phyloP scores from a whole-genome alignment of 2,888 invertebrate genomes.

The Ophion slaviceki region DNA sequence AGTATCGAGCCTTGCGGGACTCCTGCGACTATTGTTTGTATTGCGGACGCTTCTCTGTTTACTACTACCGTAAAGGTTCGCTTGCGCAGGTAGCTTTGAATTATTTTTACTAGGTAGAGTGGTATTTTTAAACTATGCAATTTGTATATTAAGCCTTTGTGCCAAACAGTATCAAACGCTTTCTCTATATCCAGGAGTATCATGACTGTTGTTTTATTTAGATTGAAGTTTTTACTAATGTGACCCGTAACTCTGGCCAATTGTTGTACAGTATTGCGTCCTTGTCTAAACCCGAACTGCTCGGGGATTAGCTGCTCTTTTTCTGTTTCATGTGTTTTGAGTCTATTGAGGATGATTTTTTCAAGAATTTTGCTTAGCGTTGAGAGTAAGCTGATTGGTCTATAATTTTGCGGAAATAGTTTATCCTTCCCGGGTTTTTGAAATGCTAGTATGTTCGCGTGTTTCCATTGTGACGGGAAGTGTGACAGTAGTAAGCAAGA shows the following conservation, averaged over 20 bases:
- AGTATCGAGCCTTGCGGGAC: slow-evolving; percentile 3
- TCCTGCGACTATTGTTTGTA: slow-evolving; percentile 41
- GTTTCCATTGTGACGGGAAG: slow-evolving; percentile 65
- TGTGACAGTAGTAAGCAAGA: slow-evolving; percentile 22
- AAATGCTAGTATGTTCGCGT: slow-evolving; percentile 45
- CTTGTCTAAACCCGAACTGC: slow-evolving; percentile 70
- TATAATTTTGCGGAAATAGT: slow-evolving; percentile 32
- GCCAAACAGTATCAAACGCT: slow-evolving; percentile 67
- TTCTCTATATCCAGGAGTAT: slow-evolving; percentile 70
- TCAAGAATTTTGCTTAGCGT: slow-evolving; percentile 70
- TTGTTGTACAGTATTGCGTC: slow-evolving; percentile 69
- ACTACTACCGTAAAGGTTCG: not conserved
- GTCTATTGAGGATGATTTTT: slow-evolving; percentile 60
- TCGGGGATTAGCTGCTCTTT: slow-evolving; percentile 62
- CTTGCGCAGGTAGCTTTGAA: not conserved
- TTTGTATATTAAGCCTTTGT: slow-evolving; percentile 65
- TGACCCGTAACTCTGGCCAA: slow-evolving; percentile 65
- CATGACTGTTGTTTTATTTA: slow-evolving; percentile 63
- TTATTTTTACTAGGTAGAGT: not conserved
- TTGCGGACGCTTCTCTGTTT: slow-evolving; percentile 69
- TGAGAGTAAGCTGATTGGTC: slow-evolving; percentile 49
- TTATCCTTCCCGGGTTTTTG: slow-evolving; percentile 69
- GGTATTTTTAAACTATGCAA: slow-evolving; percentile 31
- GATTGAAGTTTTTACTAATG: slow-evolving; percentile 67
- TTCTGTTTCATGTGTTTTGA: slow-evolving; percentile 52